A percentile compares a stretch with the other conserved stretches of the same genome.
phyloP scores from a whole-genome alignment of 2,888 invertebrate species.

The Rotaria macrura region DNA sequence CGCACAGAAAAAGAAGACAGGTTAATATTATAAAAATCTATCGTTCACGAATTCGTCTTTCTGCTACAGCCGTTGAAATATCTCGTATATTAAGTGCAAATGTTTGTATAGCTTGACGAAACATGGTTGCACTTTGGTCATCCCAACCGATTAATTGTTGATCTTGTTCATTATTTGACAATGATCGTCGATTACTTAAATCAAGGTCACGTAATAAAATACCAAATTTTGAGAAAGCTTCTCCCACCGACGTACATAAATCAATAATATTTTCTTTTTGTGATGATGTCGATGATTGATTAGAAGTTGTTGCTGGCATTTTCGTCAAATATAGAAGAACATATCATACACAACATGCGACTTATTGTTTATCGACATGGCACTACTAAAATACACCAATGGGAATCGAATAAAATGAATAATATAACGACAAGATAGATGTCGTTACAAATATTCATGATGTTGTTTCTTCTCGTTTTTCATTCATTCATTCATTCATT shows the following conservation, averaged over 20 bases:
- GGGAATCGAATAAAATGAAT: not conserved
- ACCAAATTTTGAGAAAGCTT: not conserved
- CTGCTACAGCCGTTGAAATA: not conserved
- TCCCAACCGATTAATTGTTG: conserved; percentile 5
- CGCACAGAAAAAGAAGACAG: not conserved
- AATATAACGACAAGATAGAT: not conserved
- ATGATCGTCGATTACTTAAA: not conserved
- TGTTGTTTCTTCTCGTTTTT: too few species aligned
- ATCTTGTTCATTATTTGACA: not conserved
- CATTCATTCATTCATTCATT: not conserved
- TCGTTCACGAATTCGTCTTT: conserved; percentile 15
- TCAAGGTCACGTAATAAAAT: conserved; percentile 4
- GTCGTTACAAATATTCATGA: not conserved
- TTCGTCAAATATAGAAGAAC: not conserved
- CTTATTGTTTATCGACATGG: too few species aligned
- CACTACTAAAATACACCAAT: not conserved
- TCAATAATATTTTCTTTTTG: not conserved
- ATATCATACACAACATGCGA: not conserved
- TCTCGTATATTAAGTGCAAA: not conserved
- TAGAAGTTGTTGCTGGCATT: not conserved
- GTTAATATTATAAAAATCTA: not conserved
- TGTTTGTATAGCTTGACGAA: not conserved
- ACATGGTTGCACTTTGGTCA: not conserved
- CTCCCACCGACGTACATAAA: not conserved
- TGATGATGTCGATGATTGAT: not conserved